A percentile compares a stretch with the other conserved stretches of the same genome.
Conservation (phyloP, 1,140 invertebrate species). For the Drosophila watanabei region DNA sequence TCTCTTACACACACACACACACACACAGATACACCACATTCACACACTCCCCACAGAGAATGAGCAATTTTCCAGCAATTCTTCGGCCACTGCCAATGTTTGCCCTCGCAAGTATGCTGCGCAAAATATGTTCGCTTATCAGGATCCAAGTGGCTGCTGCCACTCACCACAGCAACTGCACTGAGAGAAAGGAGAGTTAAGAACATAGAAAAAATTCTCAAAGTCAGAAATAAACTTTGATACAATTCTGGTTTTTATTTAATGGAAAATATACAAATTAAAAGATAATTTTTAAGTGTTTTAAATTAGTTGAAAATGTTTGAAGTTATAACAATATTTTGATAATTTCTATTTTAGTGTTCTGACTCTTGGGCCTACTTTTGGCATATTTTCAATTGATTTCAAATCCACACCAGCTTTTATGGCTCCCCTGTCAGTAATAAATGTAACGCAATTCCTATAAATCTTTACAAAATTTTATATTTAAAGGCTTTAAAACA, state of each 20-base stretch:
- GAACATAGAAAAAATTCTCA: not conserved
- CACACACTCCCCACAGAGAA: conserved; percentile 16
- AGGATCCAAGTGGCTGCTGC: conserved; percentile 24
- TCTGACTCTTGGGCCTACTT: not conserved
- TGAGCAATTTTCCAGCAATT: conserved; percentile 47
- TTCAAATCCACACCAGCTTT: not conserved
- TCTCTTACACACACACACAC: not conserved
- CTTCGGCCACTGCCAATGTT: conserved; percentile 41
- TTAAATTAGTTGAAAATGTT: not conserved
- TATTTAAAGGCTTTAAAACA: not conserved
- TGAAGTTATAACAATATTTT: not conserved
- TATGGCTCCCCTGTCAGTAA: not conserved
- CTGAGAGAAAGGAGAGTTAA: not conserved
- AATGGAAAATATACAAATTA: not conserved
- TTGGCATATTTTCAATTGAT: not conserved
- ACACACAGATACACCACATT: not conserved
- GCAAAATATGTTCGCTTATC: conserved; percentile 46
- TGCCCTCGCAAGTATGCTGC: conserved; percentile 40
- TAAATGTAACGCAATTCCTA: not conserved
- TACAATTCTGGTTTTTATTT: fast-evolving
- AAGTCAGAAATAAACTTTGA: no score
- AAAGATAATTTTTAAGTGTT: not conserved
- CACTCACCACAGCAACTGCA: conserved; percentile 17
- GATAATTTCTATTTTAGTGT: not conserved
- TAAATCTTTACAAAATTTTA: not conserved